A percentile compares a stretch with the other conserved stretches of the same genome.
Conservation (phyloP, 1,140 invertebrate genomes). For the Nasonia giraulti region DNA sequence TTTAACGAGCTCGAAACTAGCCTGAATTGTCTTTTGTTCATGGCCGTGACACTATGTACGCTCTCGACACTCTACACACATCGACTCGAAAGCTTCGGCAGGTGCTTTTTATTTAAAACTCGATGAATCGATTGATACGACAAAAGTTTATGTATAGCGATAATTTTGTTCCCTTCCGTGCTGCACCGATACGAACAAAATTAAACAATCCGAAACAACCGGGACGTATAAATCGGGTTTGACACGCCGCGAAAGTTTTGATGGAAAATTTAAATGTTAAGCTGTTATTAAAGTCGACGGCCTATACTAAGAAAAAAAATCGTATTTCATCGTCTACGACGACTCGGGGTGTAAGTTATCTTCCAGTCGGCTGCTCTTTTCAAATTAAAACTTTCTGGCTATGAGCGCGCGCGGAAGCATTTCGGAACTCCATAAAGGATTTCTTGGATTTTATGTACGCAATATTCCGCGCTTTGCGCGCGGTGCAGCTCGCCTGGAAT, state of each 20-base stretch:
- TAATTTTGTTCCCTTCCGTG: too few relatives aligned
- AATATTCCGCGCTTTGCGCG: too few relatives aligned
- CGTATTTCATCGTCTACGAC: background rate
- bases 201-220: too few relatives aligned
- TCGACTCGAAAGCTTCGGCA: too few relatives aligned
- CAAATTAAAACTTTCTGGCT: constrained; percentile 8
- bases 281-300: background rate
- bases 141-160: too few relatives aligned
- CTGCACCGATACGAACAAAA: too few relatives aligned
- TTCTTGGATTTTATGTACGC: background rate
- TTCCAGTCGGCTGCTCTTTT: background rate
- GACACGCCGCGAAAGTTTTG: background rate
- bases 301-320: background rate
- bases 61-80: too few relatives aligned
- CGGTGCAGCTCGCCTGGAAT: too few relatives aligned
- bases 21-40: constrained; percentile 24
- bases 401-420: background rate
- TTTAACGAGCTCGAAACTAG: constrained; percentile 32
- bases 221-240: too few relatives aligned
- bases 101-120: too few relatives aligned
- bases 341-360: background rate
- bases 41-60: constrained; percentile 14
- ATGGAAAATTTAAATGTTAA: constrained; percentile 5
- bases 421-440: constrained; percentile 7
- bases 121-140: too few relatives aligned